Base-by-base conservation (phyloP, 2,113 vertebrate species). In the Mus musculus region DNA sequence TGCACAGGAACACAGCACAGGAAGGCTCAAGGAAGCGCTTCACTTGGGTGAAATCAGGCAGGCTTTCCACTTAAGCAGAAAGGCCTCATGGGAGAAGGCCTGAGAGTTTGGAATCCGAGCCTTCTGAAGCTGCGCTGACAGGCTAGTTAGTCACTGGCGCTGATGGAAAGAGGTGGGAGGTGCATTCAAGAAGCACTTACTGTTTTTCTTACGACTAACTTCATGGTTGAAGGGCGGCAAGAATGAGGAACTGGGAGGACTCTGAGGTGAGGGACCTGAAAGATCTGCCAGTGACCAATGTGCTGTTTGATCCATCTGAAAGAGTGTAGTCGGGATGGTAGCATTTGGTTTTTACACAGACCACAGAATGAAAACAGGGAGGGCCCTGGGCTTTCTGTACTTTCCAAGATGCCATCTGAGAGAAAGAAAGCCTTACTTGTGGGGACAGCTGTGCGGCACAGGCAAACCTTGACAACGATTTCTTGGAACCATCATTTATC, bases 321-420 rank as follows among this genome's bases (percentile, higher is more conserved):
- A 96, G 97, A 95, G 94, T 93, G 94, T 93, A 92, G 97, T 96
- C 94, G 96, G 97, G 93, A 97, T 91, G 86, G 69, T 94, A 98
- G 97, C 98, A 97, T 97, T 97, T 98, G 98, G 94, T 95, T 96
- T 97, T 96, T 61, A 96, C 97, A 98, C 19, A 98, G 98, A 98
- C 98, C 98, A 98, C 98, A 98, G 81, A 80, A 86, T 93, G 96
- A 97, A 92, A 86, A 90, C 95, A 97, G 96, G 92, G 71, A 97
- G 95, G 91, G 80, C 96, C 95, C 93, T 93, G 95, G 96, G 96
- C 96, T 81, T 42, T 98, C 97, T 98, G 98, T 97, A 98, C 98
- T 99, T 98, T 98, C 98, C 98, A 97, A 97, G 90, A 90, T 65
- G 95, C 61, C 6, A 76, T 76, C 97, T 96, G 96, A 98, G 97